A percentile compares a stretch with the other conserved stretches of the same genome.
phyloP scores from a whole-genome alignment of 37 sponge, comb jelly and placozoan genomes.

The Sycon ciliatum region DNA sequence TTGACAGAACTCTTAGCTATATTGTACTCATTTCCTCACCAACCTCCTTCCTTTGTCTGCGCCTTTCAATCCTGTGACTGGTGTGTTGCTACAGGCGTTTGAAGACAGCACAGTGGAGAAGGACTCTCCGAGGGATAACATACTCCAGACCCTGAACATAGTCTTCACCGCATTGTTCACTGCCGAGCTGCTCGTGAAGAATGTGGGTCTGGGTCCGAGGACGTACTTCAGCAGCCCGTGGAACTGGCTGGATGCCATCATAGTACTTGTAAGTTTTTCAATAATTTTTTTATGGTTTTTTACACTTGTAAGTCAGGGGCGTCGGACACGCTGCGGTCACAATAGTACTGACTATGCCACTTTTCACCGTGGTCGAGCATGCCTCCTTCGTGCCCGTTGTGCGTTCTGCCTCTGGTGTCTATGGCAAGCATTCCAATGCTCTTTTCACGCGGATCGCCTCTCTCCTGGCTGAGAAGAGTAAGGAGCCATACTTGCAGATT shows the following conservation, averaged over 20 bases:
- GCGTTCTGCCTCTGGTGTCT: too few relatives aligned
- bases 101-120: conserved; percentile 20
- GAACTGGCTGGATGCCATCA: conserved; percentile 33
- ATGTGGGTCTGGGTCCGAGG: conserved; percentile 21
- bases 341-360: neutral
- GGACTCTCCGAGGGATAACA: neutral
- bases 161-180: conserved; percentile 27
- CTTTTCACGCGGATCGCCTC: too few relatives aligned
- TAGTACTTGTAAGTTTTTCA: conserved; percentile 24
- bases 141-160: conserved; percentile 18
- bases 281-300: too few relatives aligned
- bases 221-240: conserved; percentile 35
- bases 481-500: too few relatives aligned
- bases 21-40: neutral
- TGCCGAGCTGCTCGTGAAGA: conserved; percentile 24
- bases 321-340: neutral
- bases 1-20: too few relatives aligned
- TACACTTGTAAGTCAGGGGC: neutral
- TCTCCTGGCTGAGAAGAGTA: too few relatives aligned
- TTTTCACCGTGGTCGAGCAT: too few relatives aligned
- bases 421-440: too few relatives aligned
- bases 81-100: conserved; percentile 27
- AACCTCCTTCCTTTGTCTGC: neutral
- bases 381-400: too few relatives aligned
- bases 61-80: neutral